Conservation (phyloP, 2,888 invertebrate genomes). For the Lucinisca nassula region DNA sequence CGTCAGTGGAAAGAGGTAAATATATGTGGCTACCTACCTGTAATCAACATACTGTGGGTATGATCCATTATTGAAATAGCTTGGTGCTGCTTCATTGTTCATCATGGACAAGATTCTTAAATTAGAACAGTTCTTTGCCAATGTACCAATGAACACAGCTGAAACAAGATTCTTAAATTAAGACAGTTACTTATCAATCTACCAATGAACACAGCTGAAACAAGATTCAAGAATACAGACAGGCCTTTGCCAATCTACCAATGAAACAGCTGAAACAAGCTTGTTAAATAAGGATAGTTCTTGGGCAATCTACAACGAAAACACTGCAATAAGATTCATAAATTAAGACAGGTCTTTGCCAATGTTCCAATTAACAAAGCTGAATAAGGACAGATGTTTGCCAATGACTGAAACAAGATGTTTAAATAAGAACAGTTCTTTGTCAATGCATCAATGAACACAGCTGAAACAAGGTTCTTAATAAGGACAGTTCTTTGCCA, state of each 20-base stretch:
- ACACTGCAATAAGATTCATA: no score
- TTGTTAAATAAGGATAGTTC: no score
- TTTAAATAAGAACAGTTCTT: constrained; percentile 90
- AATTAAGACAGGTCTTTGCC: constrained; percentile 89
- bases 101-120: constrained; percentile 93
- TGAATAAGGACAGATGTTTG: no score
- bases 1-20: no score
- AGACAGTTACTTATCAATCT: constrained; percentile 87
- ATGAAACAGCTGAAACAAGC: constrained; percentile 84
- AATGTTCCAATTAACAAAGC: no score
- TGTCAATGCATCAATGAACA: constrained; percentile 81
- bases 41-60: constrained; percentile 93
- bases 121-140: constrained; percentile 89
- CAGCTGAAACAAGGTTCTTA: constrained; percentile 88
- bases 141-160: constrained; percentile 83
- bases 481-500: constrained; percentile 89
- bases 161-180: constrained; percentile 89
- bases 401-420: no score
- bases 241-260: constrained; percentile 77
- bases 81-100: constrained; percentile 95
- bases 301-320: no score
- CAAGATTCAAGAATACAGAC: constrained; percentile 90
- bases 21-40: constrained; percentile 91
- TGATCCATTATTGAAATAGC: constrained; percentile 93
- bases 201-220: constrained; percentile 83